Base-by-base conservation (phyloP, 2,797 vertebrate genomes). In the Acestrorhynchus altus region DNA sequence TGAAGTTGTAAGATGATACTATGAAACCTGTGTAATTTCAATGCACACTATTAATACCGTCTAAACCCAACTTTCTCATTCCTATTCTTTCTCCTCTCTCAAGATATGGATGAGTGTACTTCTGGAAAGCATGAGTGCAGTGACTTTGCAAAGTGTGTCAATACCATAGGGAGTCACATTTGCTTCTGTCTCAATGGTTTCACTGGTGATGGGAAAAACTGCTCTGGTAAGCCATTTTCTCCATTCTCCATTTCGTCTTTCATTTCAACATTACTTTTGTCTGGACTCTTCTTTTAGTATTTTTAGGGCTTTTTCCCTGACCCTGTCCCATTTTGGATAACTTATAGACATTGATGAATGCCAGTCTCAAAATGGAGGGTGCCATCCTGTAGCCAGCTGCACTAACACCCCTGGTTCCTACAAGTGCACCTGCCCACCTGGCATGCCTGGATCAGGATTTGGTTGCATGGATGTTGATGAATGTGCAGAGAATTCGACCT, bases 261-360 rank as follows among this genome's bases (percentile, higher is more conserved):
- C 51, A 13, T 57, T 59, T 51, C 44, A 39, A 24, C 31, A 6
- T 82, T 82, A 22, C 22, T 51, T 67, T 75, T 87, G 59, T 71
- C 72, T 84, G 82, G 52, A 85, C 69, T 84, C 44, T 87, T 65
- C 78, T 80, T 84, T 82, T 85, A 88, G 87, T 81, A 82, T 56
- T 78, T 88, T 85, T 86, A 83, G 90, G 82, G 70, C 82, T 89
- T 90, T 60, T 91, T 89, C 83, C 88, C 87, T 96, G 90, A 95
- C 90, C 87, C 88, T 95, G 84, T 95, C 85, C 92, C 91, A 88
- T 95, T 95, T 94, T 95, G 93, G 93, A 92, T 94, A 85, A 95
- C 91, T 96, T 95, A 91, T 95, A 96, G 95, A 96, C 94, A 84
- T 93, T 88, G 93, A 96, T 93, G 95, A 96, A 88, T 96, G 95